These are phyloP conservation scores for Lochmaea capreae DNA, from an alignment of 2,888 invertebrate species.

Conservation along the genomic window DNA sequence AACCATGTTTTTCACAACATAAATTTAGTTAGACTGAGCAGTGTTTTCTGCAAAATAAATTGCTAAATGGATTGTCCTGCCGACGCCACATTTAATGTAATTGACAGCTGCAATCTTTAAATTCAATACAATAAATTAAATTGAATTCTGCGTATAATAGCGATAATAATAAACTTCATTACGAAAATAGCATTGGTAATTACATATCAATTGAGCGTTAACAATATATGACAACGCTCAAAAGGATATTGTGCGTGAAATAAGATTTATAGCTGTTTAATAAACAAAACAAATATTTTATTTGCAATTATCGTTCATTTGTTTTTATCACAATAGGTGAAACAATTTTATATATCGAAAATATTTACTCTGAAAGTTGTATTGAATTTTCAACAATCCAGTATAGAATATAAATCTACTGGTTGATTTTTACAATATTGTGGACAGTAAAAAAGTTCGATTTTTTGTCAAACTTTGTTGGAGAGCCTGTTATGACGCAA, in stretches of 20 bases:
- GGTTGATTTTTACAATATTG: too few relatives aligned
- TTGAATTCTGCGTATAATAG: background rate
- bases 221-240: conserved; percentile 10
- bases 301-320: background rate
- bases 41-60: background rate
- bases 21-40: background rate
- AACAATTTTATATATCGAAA: too few relatives aligned
- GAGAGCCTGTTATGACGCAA: too few relatives aligned
- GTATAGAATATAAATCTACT: too few relatives aligned
- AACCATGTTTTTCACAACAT: background rate
- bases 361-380: too few relatives aligned
- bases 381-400: too few relatives aligned
- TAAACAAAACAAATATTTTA: background rate
- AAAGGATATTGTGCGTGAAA: background rate
- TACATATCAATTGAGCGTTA: conserved; percentile 17
- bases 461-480: too few relatives aligned
- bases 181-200: conserved; percentile 18
- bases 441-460: too few relatives aligned
- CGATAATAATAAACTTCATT: conserved; percentile 16
- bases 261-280: background rate
- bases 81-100: background rate
- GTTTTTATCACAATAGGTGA: background rate
- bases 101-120: conserved; percentile 1
- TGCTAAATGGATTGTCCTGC: background rate
- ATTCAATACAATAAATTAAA: background rate